Conservation (phyloP, 2,888 invertebrate species). For the Tricholauxania praeusta region DNA sequence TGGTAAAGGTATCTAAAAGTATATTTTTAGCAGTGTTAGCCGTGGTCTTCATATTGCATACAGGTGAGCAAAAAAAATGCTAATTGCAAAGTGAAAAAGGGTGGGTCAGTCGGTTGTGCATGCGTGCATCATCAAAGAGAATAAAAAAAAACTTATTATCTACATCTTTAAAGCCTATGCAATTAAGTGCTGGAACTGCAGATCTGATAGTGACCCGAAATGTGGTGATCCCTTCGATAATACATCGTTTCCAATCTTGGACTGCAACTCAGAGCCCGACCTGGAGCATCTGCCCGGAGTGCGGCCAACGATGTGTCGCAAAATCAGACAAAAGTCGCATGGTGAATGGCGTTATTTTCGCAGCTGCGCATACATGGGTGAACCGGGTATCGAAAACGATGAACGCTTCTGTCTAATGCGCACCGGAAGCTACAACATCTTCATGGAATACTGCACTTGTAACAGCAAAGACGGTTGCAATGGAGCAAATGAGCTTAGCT, state of each 20-base stretch:
- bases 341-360: slow-evolving; percentile 91
- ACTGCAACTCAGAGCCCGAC: slow-evolving; percentile 76
- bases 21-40: slow-evolving; percentile 30
- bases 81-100: no score
- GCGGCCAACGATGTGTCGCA: slow-evolving; percentile 87
- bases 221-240: slow-evolving; percentile 95
- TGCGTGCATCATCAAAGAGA: no score
- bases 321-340: slow-evolving; percentile 91
- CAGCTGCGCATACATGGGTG: slow-evolving; percentile 90
- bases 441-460: slow-evolving; percentile 93
- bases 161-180: slow-evolving; percentile 69
- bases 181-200: slow-evolving; percentile 92
- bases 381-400: slow-evolving; percentile 89
- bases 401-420: slow-evolving; percentile 92
- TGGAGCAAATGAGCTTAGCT: slow-evolving; percentile 69
- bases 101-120: no score
- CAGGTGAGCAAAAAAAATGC: slow-evolving; percentile 41
- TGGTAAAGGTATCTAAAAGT: slow-evolving; percentile 12
- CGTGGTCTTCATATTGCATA: slow-evolving; percentile 40
- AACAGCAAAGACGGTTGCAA: slow-evolving; percentile 95
- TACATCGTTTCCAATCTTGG: slow-evolving; percentile 85
- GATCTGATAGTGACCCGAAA: slow-evolving; percentile 89
- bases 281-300: slow-evolving; percentile 77
- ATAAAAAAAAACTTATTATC: no score
- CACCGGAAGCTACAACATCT: slow-evolving; percentile 92